These are phyloP conservation scores for Lepus oiostolus DNA, from an alignment of 2,797 vertebrate genomes.

Conservation along the genomic window DNA sequence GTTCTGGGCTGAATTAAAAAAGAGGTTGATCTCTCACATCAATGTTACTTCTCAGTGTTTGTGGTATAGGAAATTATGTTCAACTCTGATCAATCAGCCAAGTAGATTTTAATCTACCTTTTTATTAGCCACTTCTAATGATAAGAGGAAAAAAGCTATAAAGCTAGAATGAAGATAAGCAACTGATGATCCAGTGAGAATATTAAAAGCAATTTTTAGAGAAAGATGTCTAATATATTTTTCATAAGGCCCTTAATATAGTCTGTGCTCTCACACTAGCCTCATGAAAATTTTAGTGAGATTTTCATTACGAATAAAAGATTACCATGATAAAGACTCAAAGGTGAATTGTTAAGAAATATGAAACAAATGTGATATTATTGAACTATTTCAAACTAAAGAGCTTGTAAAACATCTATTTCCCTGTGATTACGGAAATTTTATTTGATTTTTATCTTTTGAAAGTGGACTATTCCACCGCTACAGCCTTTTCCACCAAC, in stretches of 20 bases:
- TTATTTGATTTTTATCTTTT: slow-evolving; percentile 72
- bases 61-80: slow-evolving; percentile 2
- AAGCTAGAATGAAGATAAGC: slow-evolving; percentile 58
- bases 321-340: slow-evolving; percentile 71
- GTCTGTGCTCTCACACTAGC: slow-evolving; percentile 61
- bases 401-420: slow-evolving; percentile 68
- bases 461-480: slow-evolving; percentile 39
- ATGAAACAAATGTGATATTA: slow-evolving; percentile 76
- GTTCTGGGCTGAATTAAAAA: background rate
- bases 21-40: background rate
- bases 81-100: slow-evolving; percentile 11
- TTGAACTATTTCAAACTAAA: slow-evolving; percentile 71
- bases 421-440: slow-evolving; percentile 58
- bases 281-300: slow-evolving; percentile 80
- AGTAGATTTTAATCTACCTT: slow-evolving; percentile 67
- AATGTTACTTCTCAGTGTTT: background rate
- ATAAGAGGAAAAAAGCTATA: slow-evolving; percentile 62
- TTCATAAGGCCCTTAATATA: slow-evolving; percentile 75
- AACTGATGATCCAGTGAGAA: slow-evolving; percentile 63
- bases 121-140: slow-evolving; percentile 56
- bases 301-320: slow-evolving; percentile 78
- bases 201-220: slow-evolving; percentile 71
- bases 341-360: slow-evolving; percentile 74
- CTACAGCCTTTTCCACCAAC: background rate
- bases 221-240: slow-evolving; percentile 72